Percentiles rank a stretch among this genome's conserved stretches.
Conservation (phyloP, 2,888 invertebrate genomes). For the Perizoma flavofasciatum region DNA sequence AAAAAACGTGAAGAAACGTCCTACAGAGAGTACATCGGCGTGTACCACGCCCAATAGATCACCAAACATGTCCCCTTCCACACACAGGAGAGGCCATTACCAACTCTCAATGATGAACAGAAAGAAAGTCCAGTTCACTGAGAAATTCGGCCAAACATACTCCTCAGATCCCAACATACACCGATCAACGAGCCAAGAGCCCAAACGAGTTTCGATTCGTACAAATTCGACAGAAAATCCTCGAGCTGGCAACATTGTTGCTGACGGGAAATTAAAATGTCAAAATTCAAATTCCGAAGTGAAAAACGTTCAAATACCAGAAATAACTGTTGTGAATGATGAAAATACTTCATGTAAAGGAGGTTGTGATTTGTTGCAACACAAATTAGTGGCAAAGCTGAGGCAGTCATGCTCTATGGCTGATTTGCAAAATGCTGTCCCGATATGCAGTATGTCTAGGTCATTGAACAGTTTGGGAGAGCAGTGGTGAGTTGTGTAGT, state of each 20-base stretch:
- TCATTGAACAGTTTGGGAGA: slow-evolving; percentile 63
- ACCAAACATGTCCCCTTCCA: slow-evolving; percentile 61
- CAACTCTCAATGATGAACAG: slow-evolving; percentile 69
- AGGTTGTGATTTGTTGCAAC: slow-evolving; percentile 49
- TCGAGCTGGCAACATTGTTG: slow-evolving; percentile 45
- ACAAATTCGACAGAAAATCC: slow-evolving; percentile 43
- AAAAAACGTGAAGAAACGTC: slow-evolving; percentile 56
- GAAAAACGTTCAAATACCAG: slow-evolving; percentile 39
- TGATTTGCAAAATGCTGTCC: slow-evolving; percentile 58
- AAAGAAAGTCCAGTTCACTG: slow-evolving; percentile 62
- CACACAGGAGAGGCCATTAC: slow-evolving; percentile 63
- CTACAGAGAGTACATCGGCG: slow-evolving; percentile 56
- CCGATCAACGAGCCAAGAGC: slow-evolving; percentile 43
- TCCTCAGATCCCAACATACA: slow-evolving; percentile 73
- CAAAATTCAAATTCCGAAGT: slow-evolving; percentile 36
- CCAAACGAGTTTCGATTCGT: slow-evolving; percentile 17
- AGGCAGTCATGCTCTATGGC: slow-evolving; percentile 68
- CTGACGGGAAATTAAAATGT: slow-evolving; percentile 44
- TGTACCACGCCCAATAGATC: slow-evolving; percentile 64
- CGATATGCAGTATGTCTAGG: slow-evolving; percentile 52
- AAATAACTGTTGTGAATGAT: slow-evolving; percentile 50
- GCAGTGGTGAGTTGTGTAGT: slow-evolving; percentile 38
- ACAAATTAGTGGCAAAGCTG: slow-evolving; percentile 63
- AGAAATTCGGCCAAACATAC: slow-evolving; percentile 58
- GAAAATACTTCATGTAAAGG: slow-evolving; percentile 29